Conservation (phyloP, 2,113 vertebrate genomes). For the Tursiops truncatus region DNA sequence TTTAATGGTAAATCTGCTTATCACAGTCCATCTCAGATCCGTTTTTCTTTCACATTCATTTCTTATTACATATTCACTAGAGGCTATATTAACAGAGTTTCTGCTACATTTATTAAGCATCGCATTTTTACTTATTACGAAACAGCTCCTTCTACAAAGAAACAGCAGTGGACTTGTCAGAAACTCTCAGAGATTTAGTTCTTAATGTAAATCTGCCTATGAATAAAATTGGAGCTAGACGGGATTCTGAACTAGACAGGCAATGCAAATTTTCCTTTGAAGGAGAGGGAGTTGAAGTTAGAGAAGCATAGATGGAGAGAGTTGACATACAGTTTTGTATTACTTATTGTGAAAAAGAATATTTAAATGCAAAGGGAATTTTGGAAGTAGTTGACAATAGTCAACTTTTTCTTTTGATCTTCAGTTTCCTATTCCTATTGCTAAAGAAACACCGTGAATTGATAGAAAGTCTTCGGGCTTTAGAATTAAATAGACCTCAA, state of each 20-base stretch:
- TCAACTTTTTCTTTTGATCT: neutral
- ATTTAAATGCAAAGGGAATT: neutral
- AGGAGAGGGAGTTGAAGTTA: neutral
- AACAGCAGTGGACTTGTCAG: neutral
- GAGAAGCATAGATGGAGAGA: neutral
- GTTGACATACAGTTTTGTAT: neutral
- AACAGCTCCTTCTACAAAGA: constrained; percentile 10
- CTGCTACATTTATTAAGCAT: neutral
- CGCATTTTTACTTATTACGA: neutral
- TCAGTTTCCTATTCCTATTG: neutral
- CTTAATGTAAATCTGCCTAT: constrained; percentile 13
- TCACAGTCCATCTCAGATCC: neutral
- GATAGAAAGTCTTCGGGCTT: neutral
- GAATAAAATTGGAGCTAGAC: neutral
- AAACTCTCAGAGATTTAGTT: constrained; percentile 20
- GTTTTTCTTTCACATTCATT: neutral
- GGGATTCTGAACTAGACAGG: neutral
- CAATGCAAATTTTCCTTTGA: constrained; percentile 12
- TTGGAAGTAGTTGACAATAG: neutral
- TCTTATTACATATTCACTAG: neutral
- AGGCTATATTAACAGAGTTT: neutral
- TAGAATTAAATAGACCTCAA: neutral
- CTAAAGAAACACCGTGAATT: neutral
- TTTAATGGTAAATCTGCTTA: neutral
- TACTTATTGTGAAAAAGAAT: constrained; percentile 11